Evolutionary conservation across 2,888 invertebrate species (phyloP).

Genomic region (Lissonota sp.): DNA sequence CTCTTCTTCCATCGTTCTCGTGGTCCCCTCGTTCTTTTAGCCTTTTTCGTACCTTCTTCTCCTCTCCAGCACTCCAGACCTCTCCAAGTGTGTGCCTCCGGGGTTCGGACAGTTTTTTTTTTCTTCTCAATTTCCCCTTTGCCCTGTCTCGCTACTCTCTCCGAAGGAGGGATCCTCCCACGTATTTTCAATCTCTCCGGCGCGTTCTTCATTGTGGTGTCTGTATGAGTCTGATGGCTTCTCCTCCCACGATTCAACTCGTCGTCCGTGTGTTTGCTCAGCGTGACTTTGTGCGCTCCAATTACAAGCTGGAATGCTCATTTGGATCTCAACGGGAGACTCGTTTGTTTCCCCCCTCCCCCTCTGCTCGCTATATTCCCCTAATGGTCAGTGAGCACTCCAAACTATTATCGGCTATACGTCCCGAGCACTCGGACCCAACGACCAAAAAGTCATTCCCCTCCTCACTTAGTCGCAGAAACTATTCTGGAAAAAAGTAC

Average conservation of each 20-base stretch:
- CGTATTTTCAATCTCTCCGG: constrained; percentile 57
- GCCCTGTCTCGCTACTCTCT: constrained; percentile 15
- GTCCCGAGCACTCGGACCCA: constrained; percentile 9
- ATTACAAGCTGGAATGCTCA: constrained; percentile 81
- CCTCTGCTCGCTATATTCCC: constrained; percentile 33
- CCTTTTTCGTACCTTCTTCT: constrained; percentile 26
- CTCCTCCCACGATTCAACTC: constrained; percentile 35
- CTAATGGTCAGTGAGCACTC: constrained; percentile 79
- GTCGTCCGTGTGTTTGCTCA: constrained; percentile 68
- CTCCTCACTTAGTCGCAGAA: constrained; percentile 1
- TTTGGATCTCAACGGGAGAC: constrained; percentile 77
- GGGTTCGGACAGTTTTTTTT: constrained; percentile 63
- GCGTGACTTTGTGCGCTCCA: constrained; percentile 73
- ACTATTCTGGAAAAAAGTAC: too few relatives aligned
- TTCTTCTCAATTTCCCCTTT: constrained; percentile 60
- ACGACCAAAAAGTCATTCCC: constrained; percentile 46
- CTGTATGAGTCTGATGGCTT: constrained; percentile 24
- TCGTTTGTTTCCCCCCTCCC: constrained; percentile 54
- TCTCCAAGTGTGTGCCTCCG: constrained; percentile 65
- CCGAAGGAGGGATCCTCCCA: constrained; percentile 54
- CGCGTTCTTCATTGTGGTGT: neutral
- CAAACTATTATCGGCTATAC: constrained; percentile 77
- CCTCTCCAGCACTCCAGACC: too few relatives aligned
- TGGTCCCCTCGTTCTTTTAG: constrained; percentile 52
- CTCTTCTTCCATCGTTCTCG: constrained; percentile 34